Evolutionary conservation across 2,888 invertebrate species (phyloP), one percentile per base, ranked within the genome.

Genomic region (Chloroclysta siterata): DNA sequence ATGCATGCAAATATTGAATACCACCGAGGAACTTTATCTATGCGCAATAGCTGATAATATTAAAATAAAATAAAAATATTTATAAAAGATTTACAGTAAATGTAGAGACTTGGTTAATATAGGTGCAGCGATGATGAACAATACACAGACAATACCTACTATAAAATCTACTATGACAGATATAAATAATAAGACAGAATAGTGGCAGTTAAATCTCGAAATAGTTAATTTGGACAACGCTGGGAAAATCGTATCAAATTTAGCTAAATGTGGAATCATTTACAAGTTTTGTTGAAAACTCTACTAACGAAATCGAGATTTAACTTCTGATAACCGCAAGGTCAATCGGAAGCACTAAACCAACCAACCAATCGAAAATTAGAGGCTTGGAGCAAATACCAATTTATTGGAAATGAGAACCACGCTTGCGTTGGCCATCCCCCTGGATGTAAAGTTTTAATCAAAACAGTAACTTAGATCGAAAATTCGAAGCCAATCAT

Each of bases 371-470:
- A 17, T 46, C 10, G 15, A 17, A 17, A 46, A 46, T 17, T 15
- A 10, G 17, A 46, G 11, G 17, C 46, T 17, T 17, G 17, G 46
- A 46, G 46, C 17, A 46, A 46, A 46, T 46, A 46, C 46, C 46
- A 46, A 46, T 17, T 46, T 11, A 46, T 11, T 46, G 17, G 46
- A 17, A 6, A 15, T 46, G 17, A 17, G 17, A 10, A 17, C 17
- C 46, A 46, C 17, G 36, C 2, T 39, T 11, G 10, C 15, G 46
- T 17, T 17, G 46, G 10, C 15, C 7, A 15, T 44, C 15, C 46
- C 3, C 8, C 11, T 44, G n/a, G 15, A 44, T 10, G 5, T 17
- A 46, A 17, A 46, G 15, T 46, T 46, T 17, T 46, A 46, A 46
- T 46, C 46, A 46, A 46, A 46, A 10, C 46, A 17, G 11, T 46